These are phyloP conservation scores for Neogobius melanostomus DNA, from an alignment of 2,113 vertebrate genomes.

Conservation along the genomic window DNA sequence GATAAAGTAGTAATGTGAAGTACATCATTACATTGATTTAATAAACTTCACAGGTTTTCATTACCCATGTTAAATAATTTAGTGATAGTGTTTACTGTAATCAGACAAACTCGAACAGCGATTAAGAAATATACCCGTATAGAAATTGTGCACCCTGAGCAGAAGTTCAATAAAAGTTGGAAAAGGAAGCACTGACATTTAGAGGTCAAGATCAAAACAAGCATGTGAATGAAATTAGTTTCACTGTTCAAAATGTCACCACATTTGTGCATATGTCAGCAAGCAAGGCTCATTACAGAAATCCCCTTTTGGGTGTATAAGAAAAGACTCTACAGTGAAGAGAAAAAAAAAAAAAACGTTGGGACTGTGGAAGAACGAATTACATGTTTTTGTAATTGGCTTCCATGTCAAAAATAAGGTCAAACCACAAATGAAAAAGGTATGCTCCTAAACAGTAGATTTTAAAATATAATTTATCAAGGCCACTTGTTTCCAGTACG, in stretches of 20 bases:
- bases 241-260: constrained; percentile 10
- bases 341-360: not conserved
- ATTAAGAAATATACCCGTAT: constrained; percentile 80
- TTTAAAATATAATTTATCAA: constrained; percentile 48
- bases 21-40: not conserved
- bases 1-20: constrained; percentile 35
- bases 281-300: constrained; percentile 22
- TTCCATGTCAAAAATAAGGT: not conserved
- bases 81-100: constrained; percentile 45
- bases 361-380: not conserved
- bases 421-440: not conserved
- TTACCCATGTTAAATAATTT: not conserved
- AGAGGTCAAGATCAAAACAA: constrained; percentile 9
- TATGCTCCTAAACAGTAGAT: constrained; percentile 8
- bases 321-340: constrained; percentile 17
- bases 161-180: constrained; percentile 46
- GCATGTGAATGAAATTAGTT: constrained; percentile 13
- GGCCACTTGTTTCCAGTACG: constrained; percentile 70
- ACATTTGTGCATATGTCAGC: constrained; percentile 39
- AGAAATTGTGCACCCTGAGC: constrained; percentile 79
- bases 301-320: constrained; percentile 16
- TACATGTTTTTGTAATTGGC: not conserved
- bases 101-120: constrained; percentile 30
- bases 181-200: constrained; percentile 49
- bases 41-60: not conserved